Conservation (phyloP, 2,797 vertebrate species). For the Crocodylus rhombifer region DNA sequence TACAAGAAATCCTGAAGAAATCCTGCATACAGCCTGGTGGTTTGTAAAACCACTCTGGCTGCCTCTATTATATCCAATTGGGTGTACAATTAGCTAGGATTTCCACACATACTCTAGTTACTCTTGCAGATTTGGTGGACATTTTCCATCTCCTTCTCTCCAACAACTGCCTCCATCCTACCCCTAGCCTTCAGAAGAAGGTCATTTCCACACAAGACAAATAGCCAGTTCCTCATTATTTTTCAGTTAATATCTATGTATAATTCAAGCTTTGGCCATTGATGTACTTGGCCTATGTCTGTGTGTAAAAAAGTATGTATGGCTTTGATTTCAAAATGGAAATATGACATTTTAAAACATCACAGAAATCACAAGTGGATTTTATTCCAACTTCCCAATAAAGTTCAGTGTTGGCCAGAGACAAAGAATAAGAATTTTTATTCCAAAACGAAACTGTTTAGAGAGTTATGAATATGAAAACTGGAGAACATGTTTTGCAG, state of each 20-base stretch:
- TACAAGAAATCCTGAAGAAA: background rate
- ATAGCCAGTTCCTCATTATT: background rate
- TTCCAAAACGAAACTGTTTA: background rate
- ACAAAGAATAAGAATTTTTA: conserved; percentile 5
- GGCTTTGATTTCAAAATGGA: background rate
- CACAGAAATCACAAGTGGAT: background rate
- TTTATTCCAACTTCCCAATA: conserved; percentile 50
- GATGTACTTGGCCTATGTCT: background rate
- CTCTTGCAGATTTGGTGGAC: background rate
- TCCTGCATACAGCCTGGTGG: background rate
- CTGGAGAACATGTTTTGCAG: conserved; percentile 1
- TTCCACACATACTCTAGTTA: background rate
- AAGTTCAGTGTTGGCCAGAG: conserved; percentile 52
- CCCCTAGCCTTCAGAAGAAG: background rate
- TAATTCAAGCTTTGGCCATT: background rate
- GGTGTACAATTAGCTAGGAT: background rate
- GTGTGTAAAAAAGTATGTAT: conserved; percentile 29
- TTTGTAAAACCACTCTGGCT: background rate
- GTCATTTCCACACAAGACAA: background rate
- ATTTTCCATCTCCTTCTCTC: background rate
- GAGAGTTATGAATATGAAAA: conserved; percentile 14
- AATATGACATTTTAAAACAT: conserved; percentile 37
- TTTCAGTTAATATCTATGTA: background rate
- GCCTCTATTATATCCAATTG: background rate
- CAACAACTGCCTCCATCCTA: background rate